Conservation (phyloP, 1,140 invertebrate genomes). For the Mycetomoellerius zeteki region DNA sequence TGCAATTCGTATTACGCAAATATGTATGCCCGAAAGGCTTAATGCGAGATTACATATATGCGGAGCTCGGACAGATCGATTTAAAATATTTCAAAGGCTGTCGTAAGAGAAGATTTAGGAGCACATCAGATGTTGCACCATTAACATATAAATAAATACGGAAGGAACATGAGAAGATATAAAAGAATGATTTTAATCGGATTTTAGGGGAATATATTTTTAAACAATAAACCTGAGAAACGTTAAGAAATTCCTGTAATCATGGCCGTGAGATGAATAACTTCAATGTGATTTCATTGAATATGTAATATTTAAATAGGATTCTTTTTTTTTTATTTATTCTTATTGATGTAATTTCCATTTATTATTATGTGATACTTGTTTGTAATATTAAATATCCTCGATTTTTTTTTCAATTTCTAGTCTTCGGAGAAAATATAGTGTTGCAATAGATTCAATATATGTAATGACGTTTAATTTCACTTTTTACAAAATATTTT, state of each 20-base stretch:
- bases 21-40: background rate
- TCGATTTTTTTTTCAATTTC: background rate
- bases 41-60: slow-evolving; percentile 24
- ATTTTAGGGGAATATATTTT: background rate
- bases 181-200: slow-evolving; percentile 6
- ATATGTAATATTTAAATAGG: background rate
- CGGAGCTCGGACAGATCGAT: background rate
- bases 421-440: background rate
- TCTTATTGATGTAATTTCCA: too few relatives aligned
- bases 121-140: background rate
- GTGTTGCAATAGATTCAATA: slow-evolving; percentile 1
- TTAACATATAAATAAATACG: slow-evolving; percentile 31
- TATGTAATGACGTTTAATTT: background rate
- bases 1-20: slow-evolving; percentile 52
- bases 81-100: background rate
- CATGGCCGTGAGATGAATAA: background rate
- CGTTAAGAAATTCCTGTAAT: background rate
- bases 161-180: background rate
- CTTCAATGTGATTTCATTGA: background rate
- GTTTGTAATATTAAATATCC: background rate
- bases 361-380: too few relatives aligned
- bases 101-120: slow-evolving; percentile 28
- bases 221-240: background rate
- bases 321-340: too few relatives aligned
- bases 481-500: background rate